Evolutionary conservation across 2,113 vertebrate species (phyloP), one percentile per base, ranked within the genome.

Genomic region (Corythaeola cristata): DNA sequence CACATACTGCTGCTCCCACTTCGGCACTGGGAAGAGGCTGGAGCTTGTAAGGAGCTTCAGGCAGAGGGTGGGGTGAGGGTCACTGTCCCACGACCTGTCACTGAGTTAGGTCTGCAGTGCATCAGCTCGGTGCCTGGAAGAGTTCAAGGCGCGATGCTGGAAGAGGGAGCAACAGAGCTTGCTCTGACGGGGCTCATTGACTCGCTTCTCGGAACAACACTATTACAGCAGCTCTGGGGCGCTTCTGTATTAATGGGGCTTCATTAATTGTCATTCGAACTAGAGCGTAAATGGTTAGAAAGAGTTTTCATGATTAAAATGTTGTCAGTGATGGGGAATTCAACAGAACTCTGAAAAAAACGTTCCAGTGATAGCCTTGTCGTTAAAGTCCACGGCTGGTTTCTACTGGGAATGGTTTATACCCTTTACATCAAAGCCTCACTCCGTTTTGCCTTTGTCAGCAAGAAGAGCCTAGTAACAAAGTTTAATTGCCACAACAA

Each of bases 251-350:
- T 88, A 94, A 26, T 53, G n/a, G 50, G 18, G 33, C 37, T 82
- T 85, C 53, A 67, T 73, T 95, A 96, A 96, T 94, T 90, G 63
- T 21, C 71, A 33, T 63, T 79, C 60, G 35, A 97, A 91, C 63
- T 79, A 4, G 78, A 93, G 91, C n/a, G 0, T 56, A 94, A 97
- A 94, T 6, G 19, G 41, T 58, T 37, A 66, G 91, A 62, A 79
- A 85, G 71, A 66, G 58, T 79, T 76, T 66, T 76, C 85, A 85
- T 95, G 82, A 95, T 96, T 95, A 88, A 95, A 95, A 88, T 9
- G 32, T 82, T 93, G 30, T 11, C 75, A 39, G 32, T 80, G 82
- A 89, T 52, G 37, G 50, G 71, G 33, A 88, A 79, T 60, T 90
- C 74, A 91, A 44, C 71, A 74, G 81, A 91, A 28, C 71, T 68